Percentiles rank a stretch among this genome's conserved stretches.
Evolutionary conservation across 2,888 invertebrate genomes (phyloP).

Genomic region (Drosophila pseudotakahashii): DNA sequence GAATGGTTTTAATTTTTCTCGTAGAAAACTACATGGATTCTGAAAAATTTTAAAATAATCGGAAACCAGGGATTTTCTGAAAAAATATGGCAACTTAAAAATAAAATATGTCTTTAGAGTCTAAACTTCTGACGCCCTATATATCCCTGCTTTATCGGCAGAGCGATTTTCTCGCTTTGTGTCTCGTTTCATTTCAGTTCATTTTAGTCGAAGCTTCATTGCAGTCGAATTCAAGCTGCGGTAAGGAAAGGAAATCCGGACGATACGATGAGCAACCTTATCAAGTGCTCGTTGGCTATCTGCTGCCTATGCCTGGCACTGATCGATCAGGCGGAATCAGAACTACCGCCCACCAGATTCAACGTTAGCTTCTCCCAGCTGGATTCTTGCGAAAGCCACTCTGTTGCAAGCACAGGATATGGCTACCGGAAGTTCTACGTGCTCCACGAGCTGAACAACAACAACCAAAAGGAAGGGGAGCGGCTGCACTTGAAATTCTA

Average conservation of each 20-base stretch:
- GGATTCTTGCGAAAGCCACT: constrained; percentile 86
- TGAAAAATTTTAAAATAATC: no score
- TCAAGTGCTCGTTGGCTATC: constrained; percentile 31
- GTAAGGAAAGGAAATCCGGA: neutral
- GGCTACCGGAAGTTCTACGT: constrained; percentile 86
- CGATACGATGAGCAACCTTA: constrained; percentile 49
- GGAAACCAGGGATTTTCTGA: no score
- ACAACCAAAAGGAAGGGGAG: constrained; percentile 72
- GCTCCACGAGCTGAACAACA: constrained; percentile 82
- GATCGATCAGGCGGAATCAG: constrained; percentile 32
- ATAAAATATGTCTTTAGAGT: no score
- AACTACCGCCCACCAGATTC: constrained; percentile 57
- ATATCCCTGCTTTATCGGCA: neutral
- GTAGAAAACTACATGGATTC: no score
- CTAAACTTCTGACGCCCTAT: no score
- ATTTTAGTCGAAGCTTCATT: neutral
- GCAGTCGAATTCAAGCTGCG: constrained; percentile 3
- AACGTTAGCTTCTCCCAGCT: constrained; percentile 80
- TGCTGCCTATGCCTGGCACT: constrained; percentile 33
- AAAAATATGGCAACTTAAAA: no score
- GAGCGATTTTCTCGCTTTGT: neutral
- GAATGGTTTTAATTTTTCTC: no score
- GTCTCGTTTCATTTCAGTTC: neutral
- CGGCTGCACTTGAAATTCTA: constrained; percentile 87
- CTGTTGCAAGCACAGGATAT: constrained; percentile 85